Base-by-base conservation (phyloP, 2,113 vertebrate species). In the Apistogramma diplotaenia region DNA sequence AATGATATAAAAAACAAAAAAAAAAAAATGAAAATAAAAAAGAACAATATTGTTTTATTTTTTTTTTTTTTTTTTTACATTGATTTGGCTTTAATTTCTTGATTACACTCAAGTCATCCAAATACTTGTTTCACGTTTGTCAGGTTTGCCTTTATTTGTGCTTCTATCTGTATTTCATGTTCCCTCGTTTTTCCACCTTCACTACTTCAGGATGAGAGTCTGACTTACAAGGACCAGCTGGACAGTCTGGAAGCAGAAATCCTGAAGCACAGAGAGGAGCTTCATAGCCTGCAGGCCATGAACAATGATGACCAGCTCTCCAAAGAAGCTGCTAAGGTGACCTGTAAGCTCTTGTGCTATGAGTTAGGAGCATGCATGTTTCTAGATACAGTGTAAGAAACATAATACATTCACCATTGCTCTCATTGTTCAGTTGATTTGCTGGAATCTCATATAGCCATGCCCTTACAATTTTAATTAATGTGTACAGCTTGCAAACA, bases 321-420 rank as follows among this genome's bases (percentile, higher is more conserved):
- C 8, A 95, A 94, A 81, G 94, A 97, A 21, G 37, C 86, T 2
- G 93, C 96, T 16, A 96, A 96, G 96, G 97, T 97, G 83, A 88
- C 6, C 49, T 33, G 23, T 19, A 37, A 23, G 13, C 4, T 67
- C 62, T 16, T 49, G 23, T 29, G 62, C 4, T 25, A 0, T 43
- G 1, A 43, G 13, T 65, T 65, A 65, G 27, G 27, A 4, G 21
- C 40, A 29, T 67, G 29, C 25, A 49, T 67, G 23, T 67, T 46
- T 46, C 40, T 27, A 12, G 23, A 67, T 27, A 67, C 23, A 27
- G 40, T 67, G 21, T 18, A 0, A 27, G 40, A 67, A 67, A 18
- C 46, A 67, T 23, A 67, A 27, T 67, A 16, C 3, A 0, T 40
- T 43, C 61, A 37, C 37, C 11, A 67, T 67, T 67, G 35, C 21